Evolutionary conservation across 2,888 invertebrate species (phyloP).

Genomic region (Dyspetes luteomarginatus): DNA sequence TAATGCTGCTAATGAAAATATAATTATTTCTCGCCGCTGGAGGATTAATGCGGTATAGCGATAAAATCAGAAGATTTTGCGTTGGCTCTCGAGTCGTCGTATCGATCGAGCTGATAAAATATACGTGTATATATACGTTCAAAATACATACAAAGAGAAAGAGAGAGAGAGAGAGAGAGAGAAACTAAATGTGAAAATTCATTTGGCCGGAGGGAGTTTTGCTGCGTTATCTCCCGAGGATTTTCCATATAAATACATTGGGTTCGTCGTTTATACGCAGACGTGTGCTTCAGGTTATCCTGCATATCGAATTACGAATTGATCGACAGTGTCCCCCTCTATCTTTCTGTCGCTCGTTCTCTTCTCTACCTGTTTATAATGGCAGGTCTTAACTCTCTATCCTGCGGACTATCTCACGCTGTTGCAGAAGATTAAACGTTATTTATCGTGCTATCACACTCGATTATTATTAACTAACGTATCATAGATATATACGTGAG

Average conservation of each 20-base stretch:
- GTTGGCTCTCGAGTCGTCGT: not conserved
- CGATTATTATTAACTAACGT: slow-evolving; percentile 22
- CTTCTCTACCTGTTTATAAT: slow-evolving; percentile 30
- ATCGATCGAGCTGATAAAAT: slow-evolving; percentile 30
- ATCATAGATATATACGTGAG: slow-evolving; percentile 5
- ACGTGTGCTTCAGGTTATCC: slow-evolving; percentile 46
- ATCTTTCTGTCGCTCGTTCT: slow-evolving; percentile 6
- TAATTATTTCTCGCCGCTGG: slow-evolving; percentile 12
- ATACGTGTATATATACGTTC: not conserved
- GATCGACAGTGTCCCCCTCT: slow-evolving; percentile 31
- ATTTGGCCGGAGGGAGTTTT: slow-evolving; percentile 43
- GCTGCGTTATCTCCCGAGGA: not conserved
- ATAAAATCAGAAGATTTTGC: slow-evolving; percentile 17
- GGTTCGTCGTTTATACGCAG: slow-evolving; percentile 26
- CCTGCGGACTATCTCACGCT: slow-evolving; percentile 62
- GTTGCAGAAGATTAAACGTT: slow-evolving; percentile 58
- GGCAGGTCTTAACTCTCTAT: slow-evolving; percentile 47
- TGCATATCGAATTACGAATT: slow-evolving; percentile 52
- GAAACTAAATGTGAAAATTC: slow-evolving; percentile 47
- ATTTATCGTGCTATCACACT: slow-evolving; percentile 57
- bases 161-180: slow-evolving; percentile 17
- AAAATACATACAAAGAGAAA: slow-evolving; percentile 10
- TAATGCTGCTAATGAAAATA: slow-evolving; percentile 10
- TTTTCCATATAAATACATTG: slow-evolving; percentile 31
- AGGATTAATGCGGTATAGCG: not conserved